These are phyloP conservation scores for Pocillopora verrucosa DNA, from an alignment of 64 coral and sea anemone species.

Conservation along the genomic window DNA sequence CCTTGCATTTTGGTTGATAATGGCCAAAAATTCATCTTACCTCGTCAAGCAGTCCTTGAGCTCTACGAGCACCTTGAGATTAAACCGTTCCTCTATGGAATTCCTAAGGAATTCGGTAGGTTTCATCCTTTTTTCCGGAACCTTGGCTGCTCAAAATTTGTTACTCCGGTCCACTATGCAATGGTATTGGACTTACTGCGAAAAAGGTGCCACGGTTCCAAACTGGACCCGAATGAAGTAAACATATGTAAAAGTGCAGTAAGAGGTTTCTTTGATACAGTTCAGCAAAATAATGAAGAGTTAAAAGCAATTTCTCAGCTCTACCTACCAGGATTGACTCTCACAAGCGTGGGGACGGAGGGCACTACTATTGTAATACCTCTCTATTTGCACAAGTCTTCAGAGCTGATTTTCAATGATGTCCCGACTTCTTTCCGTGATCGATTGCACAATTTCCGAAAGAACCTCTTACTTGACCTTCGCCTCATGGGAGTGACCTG, in stretches of 20 bases:
- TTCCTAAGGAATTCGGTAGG: slow-evolving; percentile 17
- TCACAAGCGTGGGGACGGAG: not conserved
- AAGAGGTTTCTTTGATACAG: slow-evolving; percentile 12
- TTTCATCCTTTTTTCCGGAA: slow-evolving; percentile 24
- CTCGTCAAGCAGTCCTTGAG: slow-evolving; percentile 40
- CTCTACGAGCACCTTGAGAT: slow-evolving; percentile 36
- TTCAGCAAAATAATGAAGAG: not conserved
- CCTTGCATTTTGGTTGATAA: slow-evolving; percentile 37
- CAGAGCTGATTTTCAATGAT: slow-evolving; percentile 49
- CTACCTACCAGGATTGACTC: slow-evolving; percentile 7
- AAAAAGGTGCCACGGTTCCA: not conserved
- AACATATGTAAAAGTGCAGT: slow-evolving; percentile 1
- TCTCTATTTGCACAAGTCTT: slow-evolving; percentile 44
- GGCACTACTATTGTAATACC: not conserved
- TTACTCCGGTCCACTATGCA: slow-evolving; percentile 22
- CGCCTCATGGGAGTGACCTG: not conserved
- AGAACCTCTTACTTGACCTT: not conserved
- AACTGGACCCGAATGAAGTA: slow-evolving; percentile 24
- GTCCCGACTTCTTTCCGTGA: slow-evolving; percentile 30
- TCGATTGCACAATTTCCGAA: slow-evolving; percentile 21
- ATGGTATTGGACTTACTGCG: slow-evolving; percentile 35
- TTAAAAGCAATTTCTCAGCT: not conserved
- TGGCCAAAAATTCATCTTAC: slow-evolving; percentile 12
- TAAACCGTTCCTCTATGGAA: slow-evolving; percentile 56
- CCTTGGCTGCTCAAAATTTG: slow-evolving; percentile 23